A percentile compares a stretch with the other conserved stretches of the same genome.
phyloP scores from a whole-genome alignment of 2,888 invertebrate genomes.

The Mamestra brassicae region DNA sequence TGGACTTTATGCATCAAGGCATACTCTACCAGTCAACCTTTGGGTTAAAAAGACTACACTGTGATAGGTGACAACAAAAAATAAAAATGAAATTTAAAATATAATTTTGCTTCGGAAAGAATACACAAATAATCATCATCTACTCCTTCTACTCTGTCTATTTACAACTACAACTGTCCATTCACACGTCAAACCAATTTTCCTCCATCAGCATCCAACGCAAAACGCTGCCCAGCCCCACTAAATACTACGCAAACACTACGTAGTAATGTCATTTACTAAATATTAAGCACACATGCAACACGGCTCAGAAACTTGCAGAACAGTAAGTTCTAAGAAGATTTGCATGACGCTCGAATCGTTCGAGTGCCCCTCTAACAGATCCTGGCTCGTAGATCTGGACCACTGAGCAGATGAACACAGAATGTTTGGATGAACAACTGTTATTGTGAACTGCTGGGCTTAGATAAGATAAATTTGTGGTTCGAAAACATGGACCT shows the following conservation, averaged over 20 bases:
- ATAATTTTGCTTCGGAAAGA: too few relatives aligned
- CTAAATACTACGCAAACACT: conserved; percentile 34
- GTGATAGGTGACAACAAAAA: too few relatives aligned
- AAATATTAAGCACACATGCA: conserved; percentile 61
- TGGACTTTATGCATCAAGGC: too few relatives aligned
- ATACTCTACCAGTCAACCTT: too few relatives aligned
- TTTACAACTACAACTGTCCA: neutral
- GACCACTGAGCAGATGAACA: conserved; percentile 22
- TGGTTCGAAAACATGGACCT: neutral
- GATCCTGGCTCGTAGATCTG: conserved; percentile 43
- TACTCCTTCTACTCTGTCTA: neutral
- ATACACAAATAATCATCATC: neutral
- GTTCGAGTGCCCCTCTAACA: conserved; percentile 49
- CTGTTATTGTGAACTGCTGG: neutral
- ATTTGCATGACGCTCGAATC: conserved; percentile 64
- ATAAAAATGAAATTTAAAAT: too few relatives aligned
- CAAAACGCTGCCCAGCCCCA: conserved; percentile 8
- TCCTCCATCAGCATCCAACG: neutral
- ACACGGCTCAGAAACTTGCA: conserved; percentile 57
- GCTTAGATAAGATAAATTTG: neutral
- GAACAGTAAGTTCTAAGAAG: conserved; percentile 66
- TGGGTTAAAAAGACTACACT: too few relatives aligned
- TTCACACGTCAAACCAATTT: neutral
- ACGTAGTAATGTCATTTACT: conserved; percentile 52
- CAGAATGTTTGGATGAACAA: conserved; percentile 30